A percentile compares a stretch with the other conserved stretches of the same genome.
Evolutionary conservation across 2,113 vertebrate genomes (phyloP).

Genomic region (Lasiurus cinereus): DNA sequence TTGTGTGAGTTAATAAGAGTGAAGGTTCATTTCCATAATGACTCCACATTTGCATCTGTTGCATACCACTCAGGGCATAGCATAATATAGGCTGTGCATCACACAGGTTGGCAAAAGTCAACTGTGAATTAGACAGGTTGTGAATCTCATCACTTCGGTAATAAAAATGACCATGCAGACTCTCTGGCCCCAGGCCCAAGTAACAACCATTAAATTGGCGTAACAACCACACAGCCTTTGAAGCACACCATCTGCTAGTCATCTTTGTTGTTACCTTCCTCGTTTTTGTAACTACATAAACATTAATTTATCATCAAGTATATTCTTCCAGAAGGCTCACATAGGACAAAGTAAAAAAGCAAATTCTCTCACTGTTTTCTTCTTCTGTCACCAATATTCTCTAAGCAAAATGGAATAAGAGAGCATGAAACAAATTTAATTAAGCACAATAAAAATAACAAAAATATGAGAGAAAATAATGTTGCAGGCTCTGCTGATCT

Average conservation of each 20-base stretch:
- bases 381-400: background rate
- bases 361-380: background rate
- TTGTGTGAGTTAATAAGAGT: background rate
- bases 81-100: background rate
- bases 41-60: conserved; percentile 14
- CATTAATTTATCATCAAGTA: background rate
- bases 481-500: background rate
- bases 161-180: conserved; percentile 25
- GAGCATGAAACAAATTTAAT: background rate
- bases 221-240: background rate
- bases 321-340: background rate
- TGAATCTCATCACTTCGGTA: background rate
- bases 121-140: background rate
- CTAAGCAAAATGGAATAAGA: background rate
- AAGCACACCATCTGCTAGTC: background rate
- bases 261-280: background rate
- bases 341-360: background rate
- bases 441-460: background rate
- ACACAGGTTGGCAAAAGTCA: background rate
- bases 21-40: conserved; percentile 57
- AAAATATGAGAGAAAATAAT: background rate
- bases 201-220: background rate
- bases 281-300: background rate
- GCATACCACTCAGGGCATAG: background rate
- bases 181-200: background rate